Base-by-base conservation (phyloP, 2,797 vertebrate species). In the Betta splendens region DNA sequence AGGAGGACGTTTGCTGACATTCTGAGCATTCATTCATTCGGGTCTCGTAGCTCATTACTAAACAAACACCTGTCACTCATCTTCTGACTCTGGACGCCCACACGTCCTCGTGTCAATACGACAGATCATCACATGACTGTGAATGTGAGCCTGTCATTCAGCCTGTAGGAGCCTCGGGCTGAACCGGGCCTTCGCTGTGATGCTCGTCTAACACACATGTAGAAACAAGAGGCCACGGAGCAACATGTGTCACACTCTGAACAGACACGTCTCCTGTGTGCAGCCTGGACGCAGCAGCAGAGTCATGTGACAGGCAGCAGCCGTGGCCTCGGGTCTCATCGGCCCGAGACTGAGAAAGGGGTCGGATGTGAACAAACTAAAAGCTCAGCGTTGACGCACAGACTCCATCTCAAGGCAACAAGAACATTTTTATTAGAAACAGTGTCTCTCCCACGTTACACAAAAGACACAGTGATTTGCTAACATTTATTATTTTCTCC, bases 351-450 rank as follows among this genome's bases (percentile, higher is more conserved):
- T n/a, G 3, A 18, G 10, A 13, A n/a, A n/a, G 32, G 56, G 26
- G 52, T 29, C 18, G 8, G 5, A 11, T 35, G n/a, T 22, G 5
- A 39, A 13, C 37, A 23, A 31, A 21, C 2, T 9, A 5, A 15
- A 39, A 47, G 17, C 17, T 21, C 3, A 46, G 9, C 16, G n/a
- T 2, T 7, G 21, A 45, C 1, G 3, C 3, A 47, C 35, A 18
- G 66, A 44, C n/a, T 9, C 18, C 26, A 55, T 35, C 7, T 45
- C 3, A 10, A 20, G 9, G 13, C 36, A 44, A 46, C 9, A 16
- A 44, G 16, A 80, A 80, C 52, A 59, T 20, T 65, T 87, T 88
- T 88, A 86, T 85, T 87, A 72, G 44, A 86, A 86, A 72, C 17
- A 16, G 50, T 63, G 70, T 64, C 42, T 75, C 60, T 67, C 57